Base-by-base conservation (phyloP, 2,113 vertebrate species). In the Lepus timidus region DNA sequence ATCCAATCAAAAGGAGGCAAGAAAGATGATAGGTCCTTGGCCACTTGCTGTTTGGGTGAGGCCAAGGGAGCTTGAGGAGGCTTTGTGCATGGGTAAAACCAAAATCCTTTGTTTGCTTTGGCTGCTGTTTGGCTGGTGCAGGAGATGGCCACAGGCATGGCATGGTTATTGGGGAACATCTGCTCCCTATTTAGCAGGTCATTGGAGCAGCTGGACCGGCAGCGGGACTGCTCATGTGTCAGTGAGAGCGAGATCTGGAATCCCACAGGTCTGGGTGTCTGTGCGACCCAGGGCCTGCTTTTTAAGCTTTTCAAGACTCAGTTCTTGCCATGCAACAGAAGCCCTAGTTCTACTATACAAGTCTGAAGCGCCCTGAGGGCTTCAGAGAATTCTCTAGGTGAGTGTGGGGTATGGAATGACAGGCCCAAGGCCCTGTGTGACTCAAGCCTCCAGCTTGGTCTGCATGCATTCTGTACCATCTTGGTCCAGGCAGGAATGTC, bases 131-230 rank as follows among this genome's bases (percentile, higher is more conserved):
- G 76, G 27, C 70, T 90, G 88, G 61, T 73, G 51, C 29, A 9
- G 92, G 87, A 64, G 81, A 81, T 52, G 65, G 67, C 33, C 82
- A 51, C 39, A 9, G 90, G 33, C 92, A 62, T 29, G 51, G 90
- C 95, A 86, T 82, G 71, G 92, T 89, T 94, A 87, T 88, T n/a
- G 25, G 39, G 33, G 64, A 94, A 95, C 97, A 98, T 97, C 98
- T 98, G 98, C 76, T 97, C 65, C 33, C 4, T 55, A 33, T 62
- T 82, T 95, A 76, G 31, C 0, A 71, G 33, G 96, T 65, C 74
- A 62, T 27, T n/a, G n/a, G 94, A 97, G 96, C 98, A 97, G 93
- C 98, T 98, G 97, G 96, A 83, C 76, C 20, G 65, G 12, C 12
- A 85, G 79, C 29, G 1, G 6, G 87, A 9, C 44, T 12, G 61